Conservation (phyloP, 2,797 vertebrate genomes). For the Ara ararauna region DNA sequence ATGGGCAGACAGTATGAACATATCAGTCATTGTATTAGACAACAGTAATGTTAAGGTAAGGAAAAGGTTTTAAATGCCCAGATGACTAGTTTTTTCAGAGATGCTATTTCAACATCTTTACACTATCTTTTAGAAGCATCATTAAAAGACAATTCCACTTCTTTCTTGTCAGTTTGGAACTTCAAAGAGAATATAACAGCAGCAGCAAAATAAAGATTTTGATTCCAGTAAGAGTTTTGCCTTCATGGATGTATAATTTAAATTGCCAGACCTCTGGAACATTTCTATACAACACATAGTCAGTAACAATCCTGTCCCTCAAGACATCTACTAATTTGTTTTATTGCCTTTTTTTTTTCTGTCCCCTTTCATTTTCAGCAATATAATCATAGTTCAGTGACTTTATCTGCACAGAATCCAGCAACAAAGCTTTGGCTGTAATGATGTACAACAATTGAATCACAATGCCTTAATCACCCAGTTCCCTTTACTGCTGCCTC, state of each 20-base stretch:
- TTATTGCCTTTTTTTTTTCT: conserved; percentile 70
- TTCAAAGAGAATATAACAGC: conserved; percentile 42
- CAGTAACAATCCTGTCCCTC: conserved; percentile 58
- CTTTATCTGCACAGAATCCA: conserved; percentile 48
- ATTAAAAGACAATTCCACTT: conserved; percentile 12
- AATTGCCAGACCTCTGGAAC: conserved; percentile 28
- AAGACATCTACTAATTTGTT: conserved; percentile 64
- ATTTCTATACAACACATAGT: conserved; percentile 47
- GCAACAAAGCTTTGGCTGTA: conserved; percentile 49
- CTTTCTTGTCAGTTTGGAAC: conserved; percentile 34
- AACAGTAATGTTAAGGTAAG: not conserved
- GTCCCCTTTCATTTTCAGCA: conserved; percentile 70
- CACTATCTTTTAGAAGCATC: not conserved
- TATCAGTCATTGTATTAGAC: not conserved
- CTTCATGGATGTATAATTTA: conserved; percentile 40
- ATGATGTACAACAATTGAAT: conserved; percentile 49
- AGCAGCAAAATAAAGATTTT: conserved; percentile 17
- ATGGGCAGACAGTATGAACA: not conserved
- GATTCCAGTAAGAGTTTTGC: conserved; percentile 14
- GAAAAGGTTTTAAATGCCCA: not conserved
- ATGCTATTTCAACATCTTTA: not conserved
- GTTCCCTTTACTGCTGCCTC: conserved; percentile 31
- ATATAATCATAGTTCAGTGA: conserved; percentile 68
- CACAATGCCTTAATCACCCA: conserved; percentile 58
- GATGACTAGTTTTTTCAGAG: not conserved